Percentiles rank a stretch among this genome's conserved stretches.
Evolutionary conservation across 2,113 vertebrate genomes (phyloP).

Genomic region (Anser brachyrhynchus): DNA sequence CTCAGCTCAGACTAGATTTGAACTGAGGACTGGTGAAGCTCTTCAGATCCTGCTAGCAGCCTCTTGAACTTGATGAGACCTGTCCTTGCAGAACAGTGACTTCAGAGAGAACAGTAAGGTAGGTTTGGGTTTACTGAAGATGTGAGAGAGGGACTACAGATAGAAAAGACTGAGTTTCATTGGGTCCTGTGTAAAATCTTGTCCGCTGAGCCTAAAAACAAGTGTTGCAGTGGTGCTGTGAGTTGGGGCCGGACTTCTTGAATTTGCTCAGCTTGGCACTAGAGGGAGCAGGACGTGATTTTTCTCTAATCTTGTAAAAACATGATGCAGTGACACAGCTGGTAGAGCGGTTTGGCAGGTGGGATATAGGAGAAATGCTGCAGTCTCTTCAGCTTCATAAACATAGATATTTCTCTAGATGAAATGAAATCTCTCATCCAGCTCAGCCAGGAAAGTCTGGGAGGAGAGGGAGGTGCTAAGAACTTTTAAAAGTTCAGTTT

Average conservation of each 20-base stretch:
- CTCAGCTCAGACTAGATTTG: slow-evolving; percentile 24
- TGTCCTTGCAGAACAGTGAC: background rate
- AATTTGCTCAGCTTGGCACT: background rate
- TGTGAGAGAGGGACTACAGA: background rate
- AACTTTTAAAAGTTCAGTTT: background rate
- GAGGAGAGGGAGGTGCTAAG: background rate
- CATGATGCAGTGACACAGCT: background rate
- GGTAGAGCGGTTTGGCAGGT: background rate
- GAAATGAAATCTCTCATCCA: background rate
- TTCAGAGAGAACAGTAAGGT: background rate
- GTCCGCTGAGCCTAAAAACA: background rate
- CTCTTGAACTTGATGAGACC: background rate
- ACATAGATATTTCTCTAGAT: background rate
- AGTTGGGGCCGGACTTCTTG: rapidly evolving
- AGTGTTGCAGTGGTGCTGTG: background rate
- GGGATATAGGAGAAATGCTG: background rate
- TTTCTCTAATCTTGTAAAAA: background rate
- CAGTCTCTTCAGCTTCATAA: background rate
- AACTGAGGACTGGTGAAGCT: background rate
- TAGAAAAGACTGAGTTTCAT: background rate
- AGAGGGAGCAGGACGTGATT: slow-evolving; percentile 28
- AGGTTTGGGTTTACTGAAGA: background rate
- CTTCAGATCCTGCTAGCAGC: background rate
- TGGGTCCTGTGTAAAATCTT: background rate
- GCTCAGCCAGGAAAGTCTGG: background rate